Base-by-base conservation (phyloP, 2,797 vertebrate genomes). In the Eospalax fontanierii region DNA sequence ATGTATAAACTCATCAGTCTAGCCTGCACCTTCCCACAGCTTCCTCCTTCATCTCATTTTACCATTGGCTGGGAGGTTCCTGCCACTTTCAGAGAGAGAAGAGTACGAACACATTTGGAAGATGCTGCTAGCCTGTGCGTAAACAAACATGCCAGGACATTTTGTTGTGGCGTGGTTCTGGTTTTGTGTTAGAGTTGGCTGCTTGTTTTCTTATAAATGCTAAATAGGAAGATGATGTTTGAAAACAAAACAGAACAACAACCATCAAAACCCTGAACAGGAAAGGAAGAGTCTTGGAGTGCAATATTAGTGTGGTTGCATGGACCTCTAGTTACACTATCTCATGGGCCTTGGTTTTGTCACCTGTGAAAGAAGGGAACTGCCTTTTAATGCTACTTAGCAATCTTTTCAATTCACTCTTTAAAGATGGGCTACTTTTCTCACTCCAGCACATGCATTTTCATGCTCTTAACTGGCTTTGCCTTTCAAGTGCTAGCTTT, bases 271-370 rank as follows among this genome's bases (percentile, higher is more conserved):
- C 4, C 22, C 38, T 95, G 19, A 22, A 66, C 15, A 46, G 50
- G n/a, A 93, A 90, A 33, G 12, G 33, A 84, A 33, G 57, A 68
- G 61, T 70, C 7, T 7, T 73, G 63, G 61, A 46, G 74, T 81
- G 73, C 59, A 38, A 75, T 63, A 84, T 87, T 35, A 21, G 22
- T 80, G 90, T 71, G 74, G n/a, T 35, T 91, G 28, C 66, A 12
- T 57, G 35, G 28, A 65, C 26, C 9, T 87, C 7, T 28, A n/a
- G 70, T 83, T 68, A 76, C 2, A 83, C 11, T 66, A 15, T 84
- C 54, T 85, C 73, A 18, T 74, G 46, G 71, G 33, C 35, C 84
- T 95, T 92, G 38, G 18, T 50, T 95, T 95, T 93, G 89, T 80
- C 84, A 78, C 18, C 35, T 61, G 24, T 83, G 63, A 87, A 91